Evolutionary conservation across 2,113 vertebrate genomes (phyloP).

Genomic region (Chamaea fasciata): DNA sequence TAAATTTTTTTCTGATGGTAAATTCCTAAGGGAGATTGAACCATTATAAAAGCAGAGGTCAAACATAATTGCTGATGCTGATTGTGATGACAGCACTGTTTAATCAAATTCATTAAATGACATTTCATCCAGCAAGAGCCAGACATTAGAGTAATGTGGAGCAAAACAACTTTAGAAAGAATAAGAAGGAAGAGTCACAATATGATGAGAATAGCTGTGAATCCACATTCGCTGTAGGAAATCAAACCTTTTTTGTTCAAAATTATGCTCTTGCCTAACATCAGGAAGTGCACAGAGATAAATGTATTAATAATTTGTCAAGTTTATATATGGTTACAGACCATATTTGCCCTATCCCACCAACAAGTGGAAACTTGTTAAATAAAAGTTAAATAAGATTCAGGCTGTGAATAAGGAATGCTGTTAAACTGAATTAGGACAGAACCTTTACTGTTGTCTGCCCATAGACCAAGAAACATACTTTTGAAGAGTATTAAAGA

Average conservation of each 20-base stretch:
- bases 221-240: background rate
- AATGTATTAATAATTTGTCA: background rate
- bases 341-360: background rate
- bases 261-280: background rate
- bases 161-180: background rate
- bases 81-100: background rate
- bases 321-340: background rate
- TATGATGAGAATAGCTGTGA: background rate
- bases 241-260: background rate
- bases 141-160: background rate
- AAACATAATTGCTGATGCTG: background rate
- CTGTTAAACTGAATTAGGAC: background rate
- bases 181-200: background rate
- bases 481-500: background rate
- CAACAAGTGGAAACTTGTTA: background rate
- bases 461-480: background rate
- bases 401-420: background rate
- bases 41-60: background rate
- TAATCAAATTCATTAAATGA: background rate
- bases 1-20: background rate
- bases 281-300: background rate
- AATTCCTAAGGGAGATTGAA: background rate
- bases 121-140: background rate
- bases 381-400: background rate
- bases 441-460: background rate